Percentiles rank a stretch among this genome's conserved stretches.
Evolutionary conservation across 2,888 invertebrate genomes (phyloP).

Genomic region (Formica aserva): DNA sequence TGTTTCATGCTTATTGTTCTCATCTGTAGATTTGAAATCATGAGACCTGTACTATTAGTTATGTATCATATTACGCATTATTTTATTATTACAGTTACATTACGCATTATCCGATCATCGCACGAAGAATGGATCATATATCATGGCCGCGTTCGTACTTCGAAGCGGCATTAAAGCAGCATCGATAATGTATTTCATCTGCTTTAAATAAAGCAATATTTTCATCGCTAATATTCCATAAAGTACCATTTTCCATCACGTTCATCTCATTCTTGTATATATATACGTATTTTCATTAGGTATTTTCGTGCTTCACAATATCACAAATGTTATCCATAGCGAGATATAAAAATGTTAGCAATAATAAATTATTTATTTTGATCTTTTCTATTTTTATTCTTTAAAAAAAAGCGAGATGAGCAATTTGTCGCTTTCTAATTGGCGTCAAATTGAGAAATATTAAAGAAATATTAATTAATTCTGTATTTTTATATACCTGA

Average conservation of each 20-base stretch:
- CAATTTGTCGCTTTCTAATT: not conserved
- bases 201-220: slow-evolving; percentile 49
- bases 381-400: not conserved
- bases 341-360: not conserved
- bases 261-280: slow-evolving; percentile 29
- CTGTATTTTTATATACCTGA: not conserved
- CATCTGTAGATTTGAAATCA: not conserved
- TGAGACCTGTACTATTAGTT: not conserved
- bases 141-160: slow-evolving; percentile 46
- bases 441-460: not conserved
- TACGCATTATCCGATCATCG: slow-evolving; percentile 44
- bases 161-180: slow-evolving; percentile 34
- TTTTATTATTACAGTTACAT: slow-evolving; percentile 50
- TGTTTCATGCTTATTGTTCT: slow-evolving; percentile 5
- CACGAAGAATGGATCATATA: slow-evolving; percentile 46
- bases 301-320: not conserved
- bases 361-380: not conserved
- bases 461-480: too few relatives aligned
- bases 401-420: not conserved
- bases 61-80: slow-evolving; percentile 40
- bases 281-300: not conserved
- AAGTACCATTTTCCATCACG: slow-evolving; percentile 23
- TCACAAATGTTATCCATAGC: not conserved
- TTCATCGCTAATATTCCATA: slow-evolving; percentile 21
- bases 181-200: slow-evolving; percentile 29